Evolutionary conservation across 2,888 invertebrate genomes (phyloP).

Genomic region (Metallyticus violacea): DNA sequence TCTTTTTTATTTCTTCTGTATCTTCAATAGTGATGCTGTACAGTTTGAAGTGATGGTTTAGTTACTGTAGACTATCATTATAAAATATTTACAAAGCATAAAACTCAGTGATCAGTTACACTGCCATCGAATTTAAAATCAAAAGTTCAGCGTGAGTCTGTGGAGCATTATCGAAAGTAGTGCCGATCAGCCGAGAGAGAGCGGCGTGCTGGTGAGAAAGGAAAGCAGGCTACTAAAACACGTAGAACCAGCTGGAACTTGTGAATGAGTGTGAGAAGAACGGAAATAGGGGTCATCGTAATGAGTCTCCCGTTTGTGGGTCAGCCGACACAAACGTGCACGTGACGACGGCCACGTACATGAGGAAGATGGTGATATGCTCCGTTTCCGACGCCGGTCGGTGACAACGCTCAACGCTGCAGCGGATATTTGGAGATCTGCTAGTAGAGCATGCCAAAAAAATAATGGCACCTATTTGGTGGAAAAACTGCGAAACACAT

Average conservation of each 20-base stretch:
- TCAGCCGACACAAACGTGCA: not conserved
- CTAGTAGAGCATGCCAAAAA: not conserved
- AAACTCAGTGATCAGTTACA: no score
- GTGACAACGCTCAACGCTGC: not conserved
- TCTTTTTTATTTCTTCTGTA: no score
- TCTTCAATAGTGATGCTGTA: no score
- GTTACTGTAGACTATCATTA: no score
- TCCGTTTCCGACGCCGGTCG: not conserved
- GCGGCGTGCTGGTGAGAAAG: not conserved
- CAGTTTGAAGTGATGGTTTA: no score
- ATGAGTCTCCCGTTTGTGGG: not conserved
- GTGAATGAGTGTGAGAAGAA: not conserved
- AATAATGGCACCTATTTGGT: not conserved
- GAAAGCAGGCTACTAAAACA: conserved; percentile 7
- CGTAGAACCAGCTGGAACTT: not conserved
- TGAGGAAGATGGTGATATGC: no score
- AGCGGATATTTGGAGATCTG: not conserved
- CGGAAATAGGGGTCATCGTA: not conserved
- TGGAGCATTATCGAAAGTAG: not conserved
- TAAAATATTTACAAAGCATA: no score
- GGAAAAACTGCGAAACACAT: no score
- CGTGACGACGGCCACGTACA: not conserved
- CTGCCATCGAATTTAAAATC: not conserved
- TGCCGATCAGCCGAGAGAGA: not conserved
- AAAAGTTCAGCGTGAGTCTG: not conserved